Conservation (phyloP, 2,113 vertebrate species). For the Ageneiosus marmoratus region DNA sequence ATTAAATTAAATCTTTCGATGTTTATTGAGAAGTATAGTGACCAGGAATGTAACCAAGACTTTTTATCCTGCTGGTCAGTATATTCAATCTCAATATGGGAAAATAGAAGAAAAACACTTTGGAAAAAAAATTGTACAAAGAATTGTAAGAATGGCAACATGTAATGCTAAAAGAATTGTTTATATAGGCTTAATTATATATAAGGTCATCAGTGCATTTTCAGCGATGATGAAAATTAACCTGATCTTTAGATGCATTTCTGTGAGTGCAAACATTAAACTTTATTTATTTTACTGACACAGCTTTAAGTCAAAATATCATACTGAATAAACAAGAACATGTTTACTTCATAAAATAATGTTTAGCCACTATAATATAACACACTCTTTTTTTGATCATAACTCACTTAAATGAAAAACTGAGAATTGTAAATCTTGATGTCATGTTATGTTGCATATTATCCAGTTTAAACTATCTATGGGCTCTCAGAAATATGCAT, state of each 20-base stretch:
- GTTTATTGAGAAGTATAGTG: no score
- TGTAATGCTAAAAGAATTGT: neutral
- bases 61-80: neutral
- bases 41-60: neutral
- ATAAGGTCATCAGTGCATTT: neutral
- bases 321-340: neutral
- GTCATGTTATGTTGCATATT: neutral
- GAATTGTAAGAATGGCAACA: neutral
- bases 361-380: neutral
- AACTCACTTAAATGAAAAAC: neutral
- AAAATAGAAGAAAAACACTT: neutral
- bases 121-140: no score
- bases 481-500: neutral
- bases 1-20: no score
- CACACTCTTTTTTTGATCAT: neutral
- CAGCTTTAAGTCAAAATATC: neutral
- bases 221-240: neutral
- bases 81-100: neutral
- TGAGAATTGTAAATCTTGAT: neutral
- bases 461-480: neutral
- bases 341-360: neutral
- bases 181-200: neutral
- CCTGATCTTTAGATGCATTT: neutral
- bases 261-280: neutral
- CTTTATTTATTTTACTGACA: neutral